Percentiles rank a stretch among this genome's conserved stretches.
phyloP scores from a whole-genome alignment of 2,113 vertebrate species.

The Odocoileus hemionus region DNA sequence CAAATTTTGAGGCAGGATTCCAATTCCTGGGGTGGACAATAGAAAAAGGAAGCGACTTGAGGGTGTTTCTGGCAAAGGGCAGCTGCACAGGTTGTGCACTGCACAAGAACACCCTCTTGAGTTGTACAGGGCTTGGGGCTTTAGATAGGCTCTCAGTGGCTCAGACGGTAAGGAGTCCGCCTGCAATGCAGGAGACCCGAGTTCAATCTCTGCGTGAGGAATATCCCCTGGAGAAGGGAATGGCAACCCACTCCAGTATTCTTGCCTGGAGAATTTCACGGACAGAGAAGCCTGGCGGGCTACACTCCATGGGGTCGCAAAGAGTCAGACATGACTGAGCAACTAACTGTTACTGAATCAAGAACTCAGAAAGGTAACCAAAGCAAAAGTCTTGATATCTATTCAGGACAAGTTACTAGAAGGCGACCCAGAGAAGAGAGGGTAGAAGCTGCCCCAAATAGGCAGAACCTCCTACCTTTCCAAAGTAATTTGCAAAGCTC shows the following conservation, averaged over 20 bases:
- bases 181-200: not conserved
- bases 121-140: not conserved
- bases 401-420: not conserved
- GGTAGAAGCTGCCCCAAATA: not conserved
- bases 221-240: not conserved
- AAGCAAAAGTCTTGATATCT: not conserved
- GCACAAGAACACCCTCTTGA: not conserved
- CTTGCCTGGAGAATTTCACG: not conserved
- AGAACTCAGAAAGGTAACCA: not conserved
- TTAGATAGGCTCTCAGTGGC: not conserved
- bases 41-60: not conserved
- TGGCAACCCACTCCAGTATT: not conserved
- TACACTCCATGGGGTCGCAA: not conserved
- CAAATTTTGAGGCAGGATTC: not conserved
- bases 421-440: not conserved
- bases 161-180: not conserved
- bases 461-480: not conserved
- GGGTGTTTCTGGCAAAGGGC: not conserved
- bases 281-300: not conserved
- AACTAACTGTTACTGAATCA: not conserved
- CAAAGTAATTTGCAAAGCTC: not conserved
- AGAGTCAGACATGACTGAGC: not conserved
- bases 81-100: not conserved
- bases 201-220: not conserved
- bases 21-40: not conserved